Percentiles rank a stretch among this genome's conserved stretches.
These are phyloP conservation scores for Muntiacus reevesi DNA, from an alignment of 2,113 vertebrate species.

Conservation along the genomic window DNA sequence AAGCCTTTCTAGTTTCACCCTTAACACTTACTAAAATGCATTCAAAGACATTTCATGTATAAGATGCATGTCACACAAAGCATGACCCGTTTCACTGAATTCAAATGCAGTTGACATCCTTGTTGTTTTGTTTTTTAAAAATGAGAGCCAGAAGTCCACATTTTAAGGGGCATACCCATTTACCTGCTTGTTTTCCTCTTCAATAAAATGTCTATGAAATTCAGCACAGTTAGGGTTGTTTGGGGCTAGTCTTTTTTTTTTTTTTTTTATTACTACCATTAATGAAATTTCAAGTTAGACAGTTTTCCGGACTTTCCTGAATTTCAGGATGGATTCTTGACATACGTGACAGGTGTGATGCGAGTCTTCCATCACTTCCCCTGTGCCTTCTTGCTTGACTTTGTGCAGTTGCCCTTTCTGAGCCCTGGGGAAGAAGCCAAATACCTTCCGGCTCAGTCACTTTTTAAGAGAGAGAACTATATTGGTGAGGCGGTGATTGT, in stretches of 20 bases:
- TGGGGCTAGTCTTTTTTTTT: neutral
- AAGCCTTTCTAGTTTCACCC: slow-evolving; percentile 54
- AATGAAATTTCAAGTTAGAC: slow-evolving; percentile 46
- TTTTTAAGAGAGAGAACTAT: slow-evolving; percentile 10
- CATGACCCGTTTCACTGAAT: neutral
- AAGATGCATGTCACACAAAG: neutral
- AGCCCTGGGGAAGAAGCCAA: slow-evolving; percentile 17
- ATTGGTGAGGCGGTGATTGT: neutral
- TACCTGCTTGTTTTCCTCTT: neutral
- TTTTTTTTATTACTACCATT: neutral
- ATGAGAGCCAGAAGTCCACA: neutral
- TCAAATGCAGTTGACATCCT: neutral
- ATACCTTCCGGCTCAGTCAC: neutral
- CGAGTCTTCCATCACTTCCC: neutral
- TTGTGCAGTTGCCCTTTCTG: neutral
- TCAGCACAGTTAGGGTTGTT: neutral
- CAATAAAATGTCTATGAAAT: neutral
- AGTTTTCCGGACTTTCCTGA: neutral
- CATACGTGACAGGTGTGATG: slow-evolving; percentile 46
- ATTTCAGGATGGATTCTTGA: slow-evolving; percentile 48
- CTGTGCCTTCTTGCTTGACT: neutral
- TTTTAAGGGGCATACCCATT: neutral
- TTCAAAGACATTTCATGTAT: slow-evolving; percentile 21
- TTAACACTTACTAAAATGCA: slow-evolving; percentile 34
- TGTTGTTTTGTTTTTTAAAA: neutral